Evolutionary conservation across 1,140 invertebrate species (phyloP).

Genomic region (Periplaneta americana): DNA sequence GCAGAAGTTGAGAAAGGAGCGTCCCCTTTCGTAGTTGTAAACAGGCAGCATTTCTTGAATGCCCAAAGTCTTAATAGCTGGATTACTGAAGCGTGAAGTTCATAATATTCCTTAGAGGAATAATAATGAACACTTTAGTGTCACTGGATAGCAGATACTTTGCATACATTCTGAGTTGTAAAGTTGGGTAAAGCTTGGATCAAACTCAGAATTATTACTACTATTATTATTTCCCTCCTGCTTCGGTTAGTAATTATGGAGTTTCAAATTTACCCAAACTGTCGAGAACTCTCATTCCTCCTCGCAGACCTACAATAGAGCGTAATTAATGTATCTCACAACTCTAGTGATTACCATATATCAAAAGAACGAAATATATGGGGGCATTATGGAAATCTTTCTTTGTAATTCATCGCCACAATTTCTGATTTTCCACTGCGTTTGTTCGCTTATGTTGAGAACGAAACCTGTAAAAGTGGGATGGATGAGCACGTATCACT

Average conservation of each 20-base stretch:
- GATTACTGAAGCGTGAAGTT: too few species aligned
- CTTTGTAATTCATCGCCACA: too few species aligned
- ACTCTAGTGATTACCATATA: not conserved
- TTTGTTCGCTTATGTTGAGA: too few species aligned
- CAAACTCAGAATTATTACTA: not conserved
- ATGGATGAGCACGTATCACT: too few species aligned
- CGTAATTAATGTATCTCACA: not conserved
- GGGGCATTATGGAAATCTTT: too few species aligned
- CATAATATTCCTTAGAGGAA: not conserved
- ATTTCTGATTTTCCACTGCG: too few species aligned
- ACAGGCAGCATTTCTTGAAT: too few species aligned
- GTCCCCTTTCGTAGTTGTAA: too few species aligned
- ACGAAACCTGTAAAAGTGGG: too few species aligned
- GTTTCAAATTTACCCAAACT: not conserved
- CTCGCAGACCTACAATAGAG: not conserved
- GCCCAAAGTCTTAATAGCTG: too few species aligned
- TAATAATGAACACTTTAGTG: not conserved
- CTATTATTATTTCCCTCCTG: not conserved
- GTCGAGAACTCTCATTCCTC: not conserved
- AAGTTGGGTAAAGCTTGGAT: not conserved
- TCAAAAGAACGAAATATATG: not conserved
- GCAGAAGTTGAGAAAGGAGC: too few species aligned
- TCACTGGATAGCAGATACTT: not conserved
- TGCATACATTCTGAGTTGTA: not conserved
- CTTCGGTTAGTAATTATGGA: not conserved